Conservation (phyloP, 2,888 invertebrate species). For the Diadromus collaris region DNA sequence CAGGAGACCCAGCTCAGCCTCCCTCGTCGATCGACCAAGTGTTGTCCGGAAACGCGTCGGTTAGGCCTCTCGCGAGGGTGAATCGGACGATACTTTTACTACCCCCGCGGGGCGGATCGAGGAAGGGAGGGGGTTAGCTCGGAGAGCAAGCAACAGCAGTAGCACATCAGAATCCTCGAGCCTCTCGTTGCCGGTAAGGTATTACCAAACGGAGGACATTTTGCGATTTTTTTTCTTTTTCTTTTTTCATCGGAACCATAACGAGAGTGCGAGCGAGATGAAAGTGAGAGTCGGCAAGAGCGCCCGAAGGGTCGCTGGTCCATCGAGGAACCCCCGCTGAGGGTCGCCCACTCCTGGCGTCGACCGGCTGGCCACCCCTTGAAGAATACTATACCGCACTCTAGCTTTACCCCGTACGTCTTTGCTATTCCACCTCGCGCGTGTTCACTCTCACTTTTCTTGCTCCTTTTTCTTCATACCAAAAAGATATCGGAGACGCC, state of each 20-base stretch:
- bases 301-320: constrained; percentile 47
- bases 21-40: constrained; percentile 51
- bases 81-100: constrained; percentile 74
- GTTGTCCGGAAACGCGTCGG: constrained; percentile 59
- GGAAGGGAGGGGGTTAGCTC: background rate
- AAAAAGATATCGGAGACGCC: constrained; percentile 19
- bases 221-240: constrained; percentile 68
- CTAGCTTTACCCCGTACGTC: constrained; percentile 27
- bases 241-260: constrained; percentile 26
- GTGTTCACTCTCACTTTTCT: constrained; percentile 56
- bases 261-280: constrained; percentile 46
- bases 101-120: constrained; percentile 4
- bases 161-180: constrained; percentile 27
- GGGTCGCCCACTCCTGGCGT: constrained; percentile 56
- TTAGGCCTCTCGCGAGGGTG: constrained; percentile 64
- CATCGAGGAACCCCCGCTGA: constrained; percentile 51
- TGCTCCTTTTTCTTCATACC: constrained; percentile 41
- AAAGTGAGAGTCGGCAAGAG: constrained; percentile 60
- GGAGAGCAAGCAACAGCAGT: constrained; percentile 30
- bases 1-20: constrained; percentile 72
- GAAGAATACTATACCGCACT: background rate
- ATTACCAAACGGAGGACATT: constrained; percentile 73
- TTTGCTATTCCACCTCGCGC: constrained; percentile 32
- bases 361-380: constrained; percentile 54
- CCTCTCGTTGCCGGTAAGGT: constrained; percentile 65